Evolutionary conservation across 2,797 vertebrate genomes (phyloP), one percentile per base, ranked within the genome.

Genomic region (Propithecus deckenii): DNA sequence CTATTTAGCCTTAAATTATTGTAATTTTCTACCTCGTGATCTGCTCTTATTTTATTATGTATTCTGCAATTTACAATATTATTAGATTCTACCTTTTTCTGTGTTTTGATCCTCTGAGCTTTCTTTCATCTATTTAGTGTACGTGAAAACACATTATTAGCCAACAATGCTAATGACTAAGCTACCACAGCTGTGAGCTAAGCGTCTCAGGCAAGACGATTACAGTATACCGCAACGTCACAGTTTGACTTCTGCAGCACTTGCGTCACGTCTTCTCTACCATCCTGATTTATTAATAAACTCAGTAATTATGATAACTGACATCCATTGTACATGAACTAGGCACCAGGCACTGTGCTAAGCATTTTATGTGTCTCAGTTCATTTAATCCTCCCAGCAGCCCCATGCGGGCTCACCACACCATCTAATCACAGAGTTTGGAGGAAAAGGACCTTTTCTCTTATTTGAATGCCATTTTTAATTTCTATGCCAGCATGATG

Each of bases 31-130:
- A 63, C 17, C 86, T 83, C 97, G 89, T 67, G 59, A 22, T 57
- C 43, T 92, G 86, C 88, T 94, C 95, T 97, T 95, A 78, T 22
- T 76, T 48, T 80, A 35, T 89, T 96, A 50, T 95, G 75, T 67
- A 59, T 86, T 96, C 98, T 95, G n/a, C 46, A 96, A 20, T 59
- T 96, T 94, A 61, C 35, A 78, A 89, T 18, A 57, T 96, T 98
- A 96, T 75, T 96, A 78, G 76, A 41, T 72, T 95, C 79, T 97
- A 92, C 91, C 94, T 97, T 97, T 85, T 81, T 72, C 69, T 79
- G 89, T 41, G 65, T 75, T 96, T 98, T 96, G 95, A 94, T 92
- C 79, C 94, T 94, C 76, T 92, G 83, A 95, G 95, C 87, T 97
- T 55, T 46, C 55, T 94, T 94, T 81, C 22, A 9, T 50, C 28